phyloP scores from a whole-genome alignment of 1,140 invertebrate species.

The Drosophila santomea region DNA sequence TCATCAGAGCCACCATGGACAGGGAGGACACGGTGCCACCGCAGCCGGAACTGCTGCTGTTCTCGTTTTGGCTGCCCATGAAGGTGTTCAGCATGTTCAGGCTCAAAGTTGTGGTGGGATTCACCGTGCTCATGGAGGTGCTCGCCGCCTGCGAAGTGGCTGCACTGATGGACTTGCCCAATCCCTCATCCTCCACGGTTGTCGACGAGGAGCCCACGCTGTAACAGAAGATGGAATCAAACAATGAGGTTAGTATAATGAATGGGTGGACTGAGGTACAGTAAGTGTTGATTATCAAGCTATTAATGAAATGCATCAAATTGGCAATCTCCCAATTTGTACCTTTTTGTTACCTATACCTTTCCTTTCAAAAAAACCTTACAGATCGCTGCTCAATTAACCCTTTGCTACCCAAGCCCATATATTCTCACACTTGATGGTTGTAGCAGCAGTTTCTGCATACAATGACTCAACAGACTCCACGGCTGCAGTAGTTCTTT shows the following conservation, averaged over 20 bases:
- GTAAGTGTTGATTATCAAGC: too few species aligned
- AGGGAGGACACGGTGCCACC: constrained; percentile 62
- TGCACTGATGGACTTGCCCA: constrained; percentile 34
- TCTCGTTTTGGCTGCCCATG: constrained; percentile 51
- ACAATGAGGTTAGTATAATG: background rate
- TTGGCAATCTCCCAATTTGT: background rate
- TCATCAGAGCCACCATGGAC: constrained; percentile 48
- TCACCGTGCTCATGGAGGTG: constrained; percentile 11
- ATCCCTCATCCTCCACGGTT: constrained; percentile 44
- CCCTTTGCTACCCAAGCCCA: constrained; percentile 55
- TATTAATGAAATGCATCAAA: too few species aligned
- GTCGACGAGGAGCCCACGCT: constrained; percentile 29
- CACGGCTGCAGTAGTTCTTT: background rate
- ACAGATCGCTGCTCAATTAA: constrained; percentile 60
- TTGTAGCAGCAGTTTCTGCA: constrained; percentile 13
- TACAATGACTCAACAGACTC: constrained; percentile 33
- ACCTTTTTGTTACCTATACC: background rate
- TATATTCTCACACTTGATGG: constrained; percentile 54
- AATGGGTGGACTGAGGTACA: background rate
- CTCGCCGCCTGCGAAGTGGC: constrained; percentile 37
- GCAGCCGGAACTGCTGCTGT: constrained; percentile 71
- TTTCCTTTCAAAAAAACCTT: constrained; percentile 28
- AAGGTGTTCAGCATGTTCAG: constrained; percentile 54
- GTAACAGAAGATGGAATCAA: background rate
- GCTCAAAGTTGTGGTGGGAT: constrained; percentile 38